Evolutionary conservation across 2,797 vertebrate species (phyloP).

Genomic region (Oreortyx pictus): DNA sequence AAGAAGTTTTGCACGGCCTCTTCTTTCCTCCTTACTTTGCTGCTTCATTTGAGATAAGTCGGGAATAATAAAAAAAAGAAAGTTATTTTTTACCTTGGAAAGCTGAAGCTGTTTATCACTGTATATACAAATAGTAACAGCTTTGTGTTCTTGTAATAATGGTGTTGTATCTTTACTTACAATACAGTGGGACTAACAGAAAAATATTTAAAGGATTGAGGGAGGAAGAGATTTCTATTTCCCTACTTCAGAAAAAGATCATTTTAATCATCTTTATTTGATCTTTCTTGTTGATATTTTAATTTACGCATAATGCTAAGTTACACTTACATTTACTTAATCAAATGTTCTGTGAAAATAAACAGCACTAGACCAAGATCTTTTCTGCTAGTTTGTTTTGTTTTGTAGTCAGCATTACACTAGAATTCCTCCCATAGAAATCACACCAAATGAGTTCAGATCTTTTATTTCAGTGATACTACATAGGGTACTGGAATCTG

Average conservation of each 20-base stretch:
- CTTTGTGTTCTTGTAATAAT: not conserved
- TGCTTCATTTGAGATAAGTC: slow-evolving; percentile 44
- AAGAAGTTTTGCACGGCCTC: not conserved
- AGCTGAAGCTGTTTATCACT: not conserved
- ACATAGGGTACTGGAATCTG: not conserved
- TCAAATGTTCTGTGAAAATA: not conserved
- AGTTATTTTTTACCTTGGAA: not conserved
- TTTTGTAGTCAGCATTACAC: not conserved
- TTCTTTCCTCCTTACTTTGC: not conserved
- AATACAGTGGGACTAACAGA: fast-evolving
- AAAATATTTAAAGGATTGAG: not conserved
- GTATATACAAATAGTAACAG: not conserved
- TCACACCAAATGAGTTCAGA: not conserved
- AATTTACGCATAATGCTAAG: not conserved
- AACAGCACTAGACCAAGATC: fast-evolving
- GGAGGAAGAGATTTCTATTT: not conserved
- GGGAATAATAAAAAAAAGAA: not conserved
- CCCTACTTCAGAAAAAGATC: not conserved
- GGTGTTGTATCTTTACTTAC: not conserved
- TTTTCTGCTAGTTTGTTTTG: not conserved
- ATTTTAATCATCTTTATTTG: not conserved
- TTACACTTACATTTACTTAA: not conserved
- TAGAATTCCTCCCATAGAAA: not conserved
- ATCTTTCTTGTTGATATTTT: not conserved
- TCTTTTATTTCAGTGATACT: not conserved